These are phyloP conservation scores for Ptilorrhoa leucosticta DNA, from an alignment of 2,113 vertebrate species.

Conservation along the genomic window DNA sequence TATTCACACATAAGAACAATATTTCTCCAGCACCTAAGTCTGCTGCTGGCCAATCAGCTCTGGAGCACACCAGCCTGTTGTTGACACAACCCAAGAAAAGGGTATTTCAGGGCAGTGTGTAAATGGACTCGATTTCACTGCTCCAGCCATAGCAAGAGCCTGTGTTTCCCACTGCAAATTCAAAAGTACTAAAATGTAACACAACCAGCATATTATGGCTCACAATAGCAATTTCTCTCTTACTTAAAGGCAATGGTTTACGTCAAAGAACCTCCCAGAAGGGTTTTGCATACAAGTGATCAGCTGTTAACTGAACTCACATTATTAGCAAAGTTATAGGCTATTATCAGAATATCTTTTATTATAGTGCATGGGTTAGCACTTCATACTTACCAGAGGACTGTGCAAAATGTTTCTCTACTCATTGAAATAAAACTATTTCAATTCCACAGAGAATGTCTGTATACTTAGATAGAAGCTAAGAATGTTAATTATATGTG, in stretches of 20 bases:
- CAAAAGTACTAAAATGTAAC: not conserved
- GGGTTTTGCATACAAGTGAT: not conserved
- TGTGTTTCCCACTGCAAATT: not conserved
- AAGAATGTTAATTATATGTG: not conserved
- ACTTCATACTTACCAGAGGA: not conserved
- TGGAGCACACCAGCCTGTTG: not conserved
- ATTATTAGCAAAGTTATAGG: not conserved
- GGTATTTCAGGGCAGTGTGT: not conserved
- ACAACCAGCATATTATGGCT: not conserved
- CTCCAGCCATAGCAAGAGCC: not conserved
- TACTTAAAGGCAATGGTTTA: conserved; percentile 6
- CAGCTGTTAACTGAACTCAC: not conserved
- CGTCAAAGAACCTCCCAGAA: conserved; percentile 18
- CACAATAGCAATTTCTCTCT: not conserved
- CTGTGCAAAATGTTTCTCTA: not conserved
- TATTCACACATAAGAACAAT: not conserved
- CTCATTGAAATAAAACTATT: not conserved
- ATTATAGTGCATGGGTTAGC: not conserved
- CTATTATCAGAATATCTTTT: not conserved
- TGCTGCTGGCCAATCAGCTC: not conserved
- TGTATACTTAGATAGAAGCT: not conserved
- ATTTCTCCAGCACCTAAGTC: not conserved
- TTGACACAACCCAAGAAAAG: not conserved
- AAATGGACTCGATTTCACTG: not conserved
- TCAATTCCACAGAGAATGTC: not conserved